phyloP scores from a whole-genome alignment of 2,113 vertebrate genomes.

The Rhinoderma darwinii region DNA sequence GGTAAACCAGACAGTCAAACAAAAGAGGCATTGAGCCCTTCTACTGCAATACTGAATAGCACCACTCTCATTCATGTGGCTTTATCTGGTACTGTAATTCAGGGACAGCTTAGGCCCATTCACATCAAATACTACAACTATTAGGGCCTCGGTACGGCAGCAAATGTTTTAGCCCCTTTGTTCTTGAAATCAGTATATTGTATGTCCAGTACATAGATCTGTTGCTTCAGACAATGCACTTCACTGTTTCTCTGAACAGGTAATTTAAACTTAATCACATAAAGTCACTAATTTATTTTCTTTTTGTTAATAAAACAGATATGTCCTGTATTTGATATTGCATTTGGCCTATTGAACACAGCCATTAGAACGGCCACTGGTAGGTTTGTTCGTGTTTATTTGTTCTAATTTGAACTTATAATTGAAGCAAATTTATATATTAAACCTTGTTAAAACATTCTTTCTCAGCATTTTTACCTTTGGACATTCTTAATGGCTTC shows the following conservation, averaged over 20 bases:
- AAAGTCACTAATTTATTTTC: too few species aligned
- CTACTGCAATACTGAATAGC: too few species aligned
- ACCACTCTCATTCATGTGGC: not conserved
- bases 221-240: too few species aligned
- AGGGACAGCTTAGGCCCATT: not conserved
- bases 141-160: too few species aligned
- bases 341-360: not conserved
- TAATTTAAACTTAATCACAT: too few species aligned
- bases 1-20: too few species aligned
- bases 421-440: not conserved
- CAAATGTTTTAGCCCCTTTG: too few species aligned
- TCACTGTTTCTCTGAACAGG: too few species aligned
- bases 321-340: not conserved
- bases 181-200: too few species aligned
- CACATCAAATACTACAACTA: too few species aligned
- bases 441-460: not conserved
- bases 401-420: not conserved
- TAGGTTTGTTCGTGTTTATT: not conserved
- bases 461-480: not conserved
- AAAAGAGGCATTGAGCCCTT: too few species aligned
- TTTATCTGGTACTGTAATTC: not conserved
- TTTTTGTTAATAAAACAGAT: constrained; percentile 9
- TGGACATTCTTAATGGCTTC: not conserved
- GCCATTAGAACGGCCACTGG: not conserved
- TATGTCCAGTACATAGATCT: too few species aligned